A percentile compares a stretch with the other conserved stretches of the same genome.
Evolutionary conservation across 2,797 vertebrate genomes (phyloP).

Genomic region (Sparus aurata): DNA sequence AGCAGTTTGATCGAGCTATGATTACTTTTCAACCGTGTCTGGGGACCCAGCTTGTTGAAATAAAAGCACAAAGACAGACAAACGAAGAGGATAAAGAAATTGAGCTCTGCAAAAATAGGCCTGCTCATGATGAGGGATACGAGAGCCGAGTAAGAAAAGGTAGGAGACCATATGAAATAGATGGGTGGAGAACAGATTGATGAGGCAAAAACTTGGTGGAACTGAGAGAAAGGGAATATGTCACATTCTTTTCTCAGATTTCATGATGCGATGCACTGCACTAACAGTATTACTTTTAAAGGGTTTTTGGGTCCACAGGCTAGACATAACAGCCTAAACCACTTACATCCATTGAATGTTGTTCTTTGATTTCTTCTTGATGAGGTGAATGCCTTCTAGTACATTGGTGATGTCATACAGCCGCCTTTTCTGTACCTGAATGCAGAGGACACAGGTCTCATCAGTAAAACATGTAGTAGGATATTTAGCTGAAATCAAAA

Average conservation of each 20-base stretch:
- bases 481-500: not conserved
- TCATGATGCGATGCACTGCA: not conserved
- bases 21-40: not conserved
- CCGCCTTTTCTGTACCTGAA: conserved; percentile 94
- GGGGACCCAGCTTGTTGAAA: not conserved
- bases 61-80: not conserved
- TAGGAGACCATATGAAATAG: not conserved
- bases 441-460: not conserved
- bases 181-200: not conserved
- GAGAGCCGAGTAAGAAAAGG: not conserved
- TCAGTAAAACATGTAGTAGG: not conserved
- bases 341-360: conserved; percentile 99
- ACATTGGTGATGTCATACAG: conserved; percentile 99
- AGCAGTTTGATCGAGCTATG: not conserved
- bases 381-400: conserved; percentile 97
- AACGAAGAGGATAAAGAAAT: not conserved
- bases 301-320: not conserved
- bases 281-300: not conserved
- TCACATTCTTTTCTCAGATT: not conserved
- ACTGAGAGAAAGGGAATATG: not conserved
- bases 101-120: not conserved
- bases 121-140: not conserved
- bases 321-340: not conserved
- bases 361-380: conserved; percentile 99
- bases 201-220: not conserved